A percentile compares a stretch with the other conserved stretches of the same genome.
Conservation (phyloP, 1,140 invertebrate species). For the Hycleus phaleratus region DNA sequence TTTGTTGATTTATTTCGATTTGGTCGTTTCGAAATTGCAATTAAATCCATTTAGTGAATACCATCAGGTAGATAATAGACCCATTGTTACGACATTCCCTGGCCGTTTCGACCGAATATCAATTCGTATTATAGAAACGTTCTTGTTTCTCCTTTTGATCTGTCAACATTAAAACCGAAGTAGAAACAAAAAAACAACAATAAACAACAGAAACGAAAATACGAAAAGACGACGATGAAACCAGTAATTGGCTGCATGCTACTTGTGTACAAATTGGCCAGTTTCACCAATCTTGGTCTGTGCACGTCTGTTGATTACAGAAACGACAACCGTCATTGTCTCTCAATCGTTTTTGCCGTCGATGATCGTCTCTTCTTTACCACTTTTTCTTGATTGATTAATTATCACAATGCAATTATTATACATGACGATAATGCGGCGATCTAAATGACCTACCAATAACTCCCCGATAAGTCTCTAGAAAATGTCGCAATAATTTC, state of each 20-base stretch:
- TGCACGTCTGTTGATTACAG: background rate
- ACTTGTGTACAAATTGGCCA: conserved; percentile 12
- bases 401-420: no score
- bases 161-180: conserved; percentile 7
- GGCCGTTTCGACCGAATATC: conserved; percentile 32
- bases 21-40: no score
- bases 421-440: no score
- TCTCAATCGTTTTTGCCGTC: no score
- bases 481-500: no score
- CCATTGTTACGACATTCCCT: conserved; percentile 34
- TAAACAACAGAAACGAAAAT: background rate
- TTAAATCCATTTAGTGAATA: conserved; percentile 24
- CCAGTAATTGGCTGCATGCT: conserved; percentile 9
- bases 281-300: conserved; percentile 14
- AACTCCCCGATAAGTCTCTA: no score
- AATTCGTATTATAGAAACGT: background rate
- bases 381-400: no score
- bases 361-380: no score
- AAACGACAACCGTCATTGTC: no score
- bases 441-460: no score
- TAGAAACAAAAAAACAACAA: background rate
- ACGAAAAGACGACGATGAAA: background rate
- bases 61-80: conserved; percentile 35
- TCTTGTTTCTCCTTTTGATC: no score
- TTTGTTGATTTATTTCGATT: no score